Base-by-base conservation (phyloP, 1,140 invertebrate species). In the Probaryconus sp. region DNA sequence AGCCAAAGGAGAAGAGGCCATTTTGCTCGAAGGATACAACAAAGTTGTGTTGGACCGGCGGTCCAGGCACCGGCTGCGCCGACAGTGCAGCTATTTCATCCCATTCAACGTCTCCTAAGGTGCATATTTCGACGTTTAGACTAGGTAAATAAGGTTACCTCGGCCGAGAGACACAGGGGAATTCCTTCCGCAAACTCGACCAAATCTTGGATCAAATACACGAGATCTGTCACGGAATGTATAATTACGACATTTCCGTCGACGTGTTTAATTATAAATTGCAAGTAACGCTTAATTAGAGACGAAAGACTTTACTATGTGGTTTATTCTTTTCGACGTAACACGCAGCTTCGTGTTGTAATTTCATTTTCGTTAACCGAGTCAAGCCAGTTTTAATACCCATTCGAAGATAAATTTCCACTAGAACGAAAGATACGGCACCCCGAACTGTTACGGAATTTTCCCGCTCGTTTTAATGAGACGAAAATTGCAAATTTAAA, bases 21-120 rank as follows among this genome's bases (percentile, higher is more conserved):
- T 21, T 50, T 69, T 65, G 31, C 53, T 20, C 60, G 55, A 64
- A 58, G n/a, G 43, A 72, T 38, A 51, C 26, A 45, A 58, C 51
- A 51, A 64, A 71, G 43, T 71, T 71, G 50, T 21, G n/a, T n/a
- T n/a, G n/a, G n/a, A n/a, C n/a, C n/a, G n/a, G n/a, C 28, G 31
- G 37, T 55, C 33, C 48, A 11, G 3, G 60, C 51, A 33, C 48
- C 60, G 37, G 51, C 43, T 58, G 60, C 35, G 38, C 37, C 51
- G 43, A 58, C 50, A 58, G 50, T 64, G 35, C 42, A 26, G 50
- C 58, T 64, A 60, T 72, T 72, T 65, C 31, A 37, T 65, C 17
- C 31, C 38, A 65, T 72, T 72, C 33, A 58, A 35, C 26, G 21
- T 38, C 20, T 37, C 28, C 20, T 45, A 58, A 58, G 47, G 38